phyloP scores from a whole-genome alignment of 2,113 vertebrate species.

The Aythya baeri region DNA sequence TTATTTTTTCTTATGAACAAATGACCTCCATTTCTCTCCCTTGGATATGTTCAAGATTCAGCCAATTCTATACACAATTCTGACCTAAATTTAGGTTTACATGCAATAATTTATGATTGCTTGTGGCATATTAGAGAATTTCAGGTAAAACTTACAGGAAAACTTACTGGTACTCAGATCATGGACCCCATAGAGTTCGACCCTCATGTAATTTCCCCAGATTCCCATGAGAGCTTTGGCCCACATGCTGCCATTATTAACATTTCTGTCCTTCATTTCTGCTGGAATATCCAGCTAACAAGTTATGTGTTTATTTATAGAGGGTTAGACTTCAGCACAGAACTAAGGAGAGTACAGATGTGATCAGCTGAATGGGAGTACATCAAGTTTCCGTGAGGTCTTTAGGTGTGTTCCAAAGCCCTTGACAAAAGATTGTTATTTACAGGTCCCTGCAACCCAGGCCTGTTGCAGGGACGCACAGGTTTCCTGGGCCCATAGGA shows the following conservation, averaged over 20 bases:
- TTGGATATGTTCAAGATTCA: not conserved
- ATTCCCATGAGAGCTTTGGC: not conserved
- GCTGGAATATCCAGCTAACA: not conserved
- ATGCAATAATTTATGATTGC: not conserved
- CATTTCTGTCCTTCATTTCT: not conserved
- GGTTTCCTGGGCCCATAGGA: not conserved
- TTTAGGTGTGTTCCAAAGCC: not conserved
- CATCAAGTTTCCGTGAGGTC: not conserved
- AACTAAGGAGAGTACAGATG: not conserved
- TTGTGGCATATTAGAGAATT: not conserved
- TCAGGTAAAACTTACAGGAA: not conserved
- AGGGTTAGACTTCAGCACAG: not conserved
- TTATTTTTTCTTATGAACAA: not conserved
- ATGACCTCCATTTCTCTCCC: not conserved
- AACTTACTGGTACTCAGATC: not conserved
- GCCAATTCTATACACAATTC: not conserved
- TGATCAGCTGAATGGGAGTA: not conserved
- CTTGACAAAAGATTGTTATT: not conserved
- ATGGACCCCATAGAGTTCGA: not conserved
- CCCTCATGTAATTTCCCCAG: not conserved
- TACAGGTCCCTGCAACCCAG: not conserved
- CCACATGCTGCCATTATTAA: not conserved
- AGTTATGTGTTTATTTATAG: not conserved
- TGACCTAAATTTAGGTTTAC: not conserved
- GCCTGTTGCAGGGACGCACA: accelerated